Evolutionary conservation across 2,113 vertebrate species (phyloP).

Genomic region (Panthera uncia): DNA sequence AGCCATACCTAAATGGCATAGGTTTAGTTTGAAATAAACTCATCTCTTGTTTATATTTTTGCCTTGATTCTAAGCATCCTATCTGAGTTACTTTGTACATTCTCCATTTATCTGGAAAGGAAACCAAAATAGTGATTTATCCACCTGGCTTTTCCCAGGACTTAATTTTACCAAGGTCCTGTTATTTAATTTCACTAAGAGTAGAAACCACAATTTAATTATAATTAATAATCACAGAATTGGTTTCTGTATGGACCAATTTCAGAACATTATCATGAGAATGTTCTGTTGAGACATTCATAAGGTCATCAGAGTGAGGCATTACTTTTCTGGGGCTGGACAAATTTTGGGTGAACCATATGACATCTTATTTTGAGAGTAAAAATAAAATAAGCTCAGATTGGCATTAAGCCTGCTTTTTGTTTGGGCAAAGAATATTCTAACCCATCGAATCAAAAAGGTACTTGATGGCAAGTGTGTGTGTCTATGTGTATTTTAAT

Average conservation of each 20-base stretch:
- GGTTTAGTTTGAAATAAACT: background rate
- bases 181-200: background rate
- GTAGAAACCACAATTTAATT: constrained; percentile 4
- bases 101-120: background rate
- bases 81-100: background rate
- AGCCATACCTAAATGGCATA: background rate
- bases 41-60: background rate
- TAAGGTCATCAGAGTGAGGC: background rate
- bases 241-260: background rate
- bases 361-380: background rate
- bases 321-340: background rate
- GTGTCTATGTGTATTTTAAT: background rate
- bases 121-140: background rate
- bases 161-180: background rate
- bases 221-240: background rate
- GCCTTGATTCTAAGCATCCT: background rate
- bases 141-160: background rate
- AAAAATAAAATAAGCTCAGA: constrained; percentile 6
- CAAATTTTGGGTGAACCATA: background rate
- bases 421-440: background rate
- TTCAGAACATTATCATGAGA: background rate
- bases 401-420: background rate
- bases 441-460: background rate
- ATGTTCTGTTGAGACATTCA: background rate
- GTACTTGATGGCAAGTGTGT: background rate